These are phyloP conservation scores for Trichechus manatus DNA, from an alignment of 2,113 vertebrate genomes.

Conservation along the genomic window DNA sequence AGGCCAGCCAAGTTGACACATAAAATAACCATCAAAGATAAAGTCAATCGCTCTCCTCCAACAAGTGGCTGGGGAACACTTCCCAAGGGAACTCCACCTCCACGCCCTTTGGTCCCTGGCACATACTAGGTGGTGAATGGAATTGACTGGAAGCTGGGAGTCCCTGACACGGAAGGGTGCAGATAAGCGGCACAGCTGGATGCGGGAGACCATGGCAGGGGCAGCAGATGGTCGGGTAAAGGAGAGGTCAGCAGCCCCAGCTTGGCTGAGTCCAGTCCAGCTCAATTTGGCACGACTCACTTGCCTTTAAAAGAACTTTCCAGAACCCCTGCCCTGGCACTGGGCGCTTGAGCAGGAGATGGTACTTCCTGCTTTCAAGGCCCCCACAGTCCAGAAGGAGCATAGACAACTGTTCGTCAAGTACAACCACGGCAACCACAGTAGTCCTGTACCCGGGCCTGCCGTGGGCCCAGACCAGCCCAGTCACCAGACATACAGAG, in stretches of 20 bases:
- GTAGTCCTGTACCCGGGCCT: not conserved
- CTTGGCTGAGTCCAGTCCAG: too few relatives aligned
- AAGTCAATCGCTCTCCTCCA: too few relatives aligned
- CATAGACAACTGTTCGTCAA: fast-evolving
- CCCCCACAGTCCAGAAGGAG: fast-evolving
- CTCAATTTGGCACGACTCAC: not conserved
- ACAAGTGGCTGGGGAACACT: too few relatives aligned
- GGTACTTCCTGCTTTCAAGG: too few relatives aligned
- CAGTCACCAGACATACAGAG: not conserved
- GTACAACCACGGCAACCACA: fast-evolving
- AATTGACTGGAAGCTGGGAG: not conserved
- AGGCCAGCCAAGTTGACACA: too few relatives aligned
- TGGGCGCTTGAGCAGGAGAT: fast-evolving
- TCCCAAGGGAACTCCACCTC: not conserved
- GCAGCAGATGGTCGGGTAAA: fast-evolving
- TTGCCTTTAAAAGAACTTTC: not conserved
- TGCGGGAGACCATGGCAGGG: fast-evolving
- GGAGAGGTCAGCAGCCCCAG: fast-evolving
- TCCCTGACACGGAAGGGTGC: not conserved
- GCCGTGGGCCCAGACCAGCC: not conserved
- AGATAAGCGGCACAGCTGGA: not conserved
- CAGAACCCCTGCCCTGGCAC: fast-evolving
- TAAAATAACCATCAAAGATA: too few relatives aligned
- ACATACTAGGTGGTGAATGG: not conserved
- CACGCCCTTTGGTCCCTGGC: not conserved